These are phyloP conservation scores for Strix aluco DNA, from an alignment of 2,113 vertebrate species.

Conservation along the genomic window DNA sequence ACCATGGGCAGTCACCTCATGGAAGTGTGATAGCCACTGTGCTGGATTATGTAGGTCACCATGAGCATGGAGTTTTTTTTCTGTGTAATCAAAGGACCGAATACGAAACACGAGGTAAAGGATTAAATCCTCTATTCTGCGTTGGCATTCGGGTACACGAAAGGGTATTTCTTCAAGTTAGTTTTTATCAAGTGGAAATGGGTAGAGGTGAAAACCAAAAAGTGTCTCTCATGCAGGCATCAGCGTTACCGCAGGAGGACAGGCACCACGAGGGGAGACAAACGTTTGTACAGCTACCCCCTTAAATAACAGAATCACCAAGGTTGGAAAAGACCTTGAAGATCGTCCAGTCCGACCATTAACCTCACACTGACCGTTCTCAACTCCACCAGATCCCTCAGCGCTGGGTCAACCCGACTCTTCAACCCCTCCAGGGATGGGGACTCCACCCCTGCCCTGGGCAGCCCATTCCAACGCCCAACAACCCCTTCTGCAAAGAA, in stretches of 20 bases:
- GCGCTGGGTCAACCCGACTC: no score
- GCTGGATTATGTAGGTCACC: background rate
- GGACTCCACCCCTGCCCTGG: no score
- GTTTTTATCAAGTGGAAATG: background rate
- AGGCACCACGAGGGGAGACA: fast-evolving
- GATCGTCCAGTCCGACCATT: no score
- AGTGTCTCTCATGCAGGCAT: background rate
- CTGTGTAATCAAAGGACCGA: background rate
- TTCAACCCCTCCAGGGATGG: no score
- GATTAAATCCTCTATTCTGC: background rate
- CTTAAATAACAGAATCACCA: background rate
- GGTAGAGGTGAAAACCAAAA: background rate
- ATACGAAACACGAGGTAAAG: background rate
- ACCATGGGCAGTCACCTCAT: background rate
- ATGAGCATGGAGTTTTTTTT: background rate
- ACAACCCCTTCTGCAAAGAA: no score
- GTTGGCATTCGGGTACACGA: background rate
- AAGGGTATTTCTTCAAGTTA: background rate
- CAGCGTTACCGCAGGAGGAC: background rate
- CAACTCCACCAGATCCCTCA: no score
- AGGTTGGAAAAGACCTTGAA: no score
- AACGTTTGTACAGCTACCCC: background rate
- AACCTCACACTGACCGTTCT: no score
- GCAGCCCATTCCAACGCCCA: no score
- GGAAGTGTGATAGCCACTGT: background rate